Conservation (phyloP, 1,140 invertebrate genomes). For the Drosophila prosaltans region DNA sequence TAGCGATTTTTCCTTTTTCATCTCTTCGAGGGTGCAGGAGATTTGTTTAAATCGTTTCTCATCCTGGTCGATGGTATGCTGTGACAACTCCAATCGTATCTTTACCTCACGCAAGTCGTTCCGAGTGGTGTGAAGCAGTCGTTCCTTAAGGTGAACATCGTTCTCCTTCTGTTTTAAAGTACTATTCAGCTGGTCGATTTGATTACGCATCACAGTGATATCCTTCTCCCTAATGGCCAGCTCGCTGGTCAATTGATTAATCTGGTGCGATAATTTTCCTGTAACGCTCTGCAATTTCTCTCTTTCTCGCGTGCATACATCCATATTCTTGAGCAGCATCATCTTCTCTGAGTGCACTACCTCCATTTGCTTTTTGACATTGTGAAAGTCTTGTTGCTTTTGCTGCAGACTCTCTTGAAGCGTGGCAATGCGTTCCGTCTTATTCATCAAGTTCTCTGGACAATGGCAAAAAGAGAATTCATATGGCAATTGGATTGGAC, state of each 20-base stretch:
- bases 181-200: slow-evolving; percentile 86
- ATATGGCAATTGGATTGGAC: too few species aligned
- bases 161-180: slow-evolving; percentile 86
- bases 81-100: slow-evolving; percentile 84
- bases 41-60: slow-evolving; percentile 85
- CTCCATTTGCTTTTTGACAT: slow-evolving; percentile 87
- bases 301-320: slow-evolving; percentile 86
- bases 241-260: slow-evolving; percentile 48
- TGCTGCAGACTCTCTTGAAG: slow-evolving; percentile 86
- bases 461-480: not conserved
- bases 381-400: slow-evolving; percentile 85
- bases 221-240: slow-evolving; percentile 50
- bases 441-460: slow-evolving; percentile 9
- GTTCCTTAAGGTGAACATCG: slow-evolving; percentile 83
- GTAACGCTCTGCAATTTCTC: slow-evolving; percentile 86
- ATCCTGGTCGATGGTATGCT: slow-evolving; percentile 80
- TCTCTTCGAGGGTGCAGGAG: slow-evolving; percentile 86
- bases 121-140: slow-evolving; percentile 82
- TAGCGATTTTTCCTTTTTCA: slow-evolving; percentile 87
- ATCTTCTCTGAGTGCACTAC: slow-evolving; percentile 86
- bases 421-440: slow-evolving; percentile 83
- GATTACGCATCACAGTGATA: slow-evolving; percentile 26
- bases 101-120: slow-evolving; percentile 84
- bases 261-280: slow-evolving; percentile 74
- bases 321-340: slow-evolving; percentile 85